Evolutionary conservation across 1,140 invertebrate genomes (phyloP).

Genomic region (Lordiphosa mommai): DNA sequence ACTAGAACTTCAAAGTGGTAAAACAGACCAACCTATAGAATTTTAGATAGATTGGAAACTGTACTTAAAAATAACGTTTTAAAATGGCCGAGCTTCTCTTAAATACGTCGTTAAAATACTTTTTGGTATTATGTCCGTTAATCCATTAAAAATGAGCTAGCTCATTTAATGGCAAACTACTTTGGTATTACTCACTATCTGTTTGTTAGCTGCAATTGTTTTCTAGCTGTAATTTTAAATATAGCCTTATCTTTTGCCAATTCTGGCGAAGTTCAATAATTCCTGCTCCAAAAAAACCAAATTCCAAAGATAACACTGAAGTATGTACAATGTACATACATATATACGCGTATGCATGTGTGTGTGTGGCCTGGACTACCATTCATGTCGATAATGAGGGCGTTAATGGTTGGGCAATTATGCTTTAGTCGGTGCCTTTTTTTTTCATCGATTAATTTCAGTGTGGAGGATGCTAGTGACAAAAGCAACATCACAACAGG

Average conservation of each 20-base stretch:
- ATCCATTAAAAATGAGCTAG: too few relatives aligned
- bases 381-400: slow-evolving; percentile 43
- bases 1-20: too few relatives aligned
- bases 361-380: not conserved
- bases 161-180: too few relatives aligned
- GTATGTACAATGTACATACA: not conserved
- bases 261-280: slow-evolving; percentile 12
- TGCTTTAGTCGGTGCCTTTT: not conserved
- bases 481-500: too few relatives aligned
- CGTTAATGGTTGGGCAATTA: slow-evolving; percentile 29
- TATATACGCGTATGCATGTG: not conserved
- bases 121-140: too few relatives aligned
- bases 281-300: not conserved
- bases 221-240: not conserved
- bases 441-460: slow-evolving; percentile 15
- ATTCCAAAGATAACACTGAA: not conserved
- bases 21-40: too few relatives aligned
- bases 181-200: not conserved
- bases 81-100: too few relatives aligned
- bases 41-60: too few relatives aligned
- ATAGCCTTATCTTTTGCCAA: slow-evolving; percentile 7
- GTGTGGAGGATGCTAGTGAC: too few relatives aligned
- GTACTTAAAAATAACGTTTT: too few relatives aligned
- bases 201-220: not conserved
- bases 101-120: too few relatives aligned